These are phyloP conservation scores for Microchirus variegatus DNA, from an alignment of 2,797 vertebrate species.

Conservation along the genomic window DNA sequence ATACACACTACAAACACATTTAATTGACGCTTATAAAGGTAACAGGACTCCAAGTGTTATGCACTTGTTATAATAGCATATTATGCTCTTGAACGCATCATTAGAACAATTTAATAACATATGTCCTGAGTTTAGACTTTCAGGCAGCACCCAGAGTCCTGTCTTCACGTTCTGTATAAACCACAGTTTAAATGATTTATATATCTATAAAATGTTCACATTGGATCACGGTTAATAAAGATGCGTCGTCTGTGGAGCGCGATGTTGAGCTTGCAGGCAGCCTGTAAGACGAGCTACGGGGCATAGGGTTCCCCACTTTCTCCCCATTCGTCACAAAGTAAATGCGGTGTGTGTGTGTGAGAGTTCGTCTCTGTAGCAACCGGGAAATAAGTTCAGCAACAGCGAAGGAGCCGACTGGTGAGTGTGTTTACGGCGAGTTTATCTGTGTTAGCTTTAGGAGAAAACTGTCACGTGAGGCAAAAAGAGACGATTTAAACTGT, in stretches of 20 bases:
- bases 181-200: too few relatives aligned
- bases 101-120: fast-evolving
- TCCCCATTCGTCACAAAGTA: fast-evolving
- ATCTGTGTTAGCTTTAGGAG: not conserved
- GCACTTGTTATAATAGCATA: too few relatives aligned
- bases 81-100: slow-evolving; percentile 45
- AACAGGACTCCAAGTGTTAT: too few relatives aligned
- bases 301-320: fast-evolving
- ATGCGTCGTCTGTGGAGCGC: fast-evolving
- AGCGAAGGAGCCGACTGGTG: slow-evolving; percentile 7
- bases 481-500: not conserved
- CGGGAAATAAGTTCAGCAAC: slow-evolving; percentile 8
- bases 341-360: not conserved
- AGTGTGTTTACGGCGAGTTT: not conserved
- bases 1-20: too few relatives aligned
- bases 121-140: not conserved
- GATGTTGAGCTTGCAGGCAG: fast-evolving
- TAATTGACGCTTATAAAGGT: too few relatives aligned
- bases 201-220: too few relatives aligned
- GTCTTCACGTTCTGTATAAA: too few relatives aligned
- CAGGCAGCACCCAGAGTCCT: not conserved
- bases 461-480: not conserved
- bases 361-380: slow-evolving; percentile 36
- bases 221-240: too few relatives aligned
- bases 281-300: slow-evolving; percentile 4